Conservation (phyloP, 92 coral and sea anemone genomes). For the Epizoanthus scotinus region DNA sequence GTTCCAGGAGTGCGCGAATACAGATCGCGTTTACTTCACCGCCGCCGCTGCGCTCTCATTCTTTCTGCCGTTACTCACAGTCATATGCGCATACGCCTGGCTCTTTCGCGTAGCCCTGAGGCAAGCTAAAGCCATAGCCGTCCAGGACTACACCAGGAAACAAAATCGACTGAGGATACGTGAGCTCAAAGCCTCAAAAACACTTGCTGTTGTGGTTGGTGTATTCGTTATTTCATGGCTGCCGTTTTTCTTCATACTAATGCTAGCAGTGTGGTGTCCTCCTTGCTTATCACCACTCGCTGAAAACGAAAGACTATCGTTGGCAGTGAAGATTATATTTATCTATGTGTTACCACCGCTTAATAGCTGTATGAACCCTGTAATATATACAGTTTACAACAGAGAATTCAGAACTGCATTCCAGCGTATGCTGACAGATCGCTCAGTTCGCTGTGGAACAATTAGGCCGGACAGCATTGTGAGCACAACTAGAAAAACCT, state of each 20-base stretch:
- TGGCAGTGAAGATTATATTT: constrained; percentile 61
- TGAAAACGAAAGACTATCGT: constrained; percentile 46
- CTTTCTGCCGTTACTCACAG: constrained; percentile 75
- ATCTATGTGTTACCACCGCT: constrained; percentile 75
- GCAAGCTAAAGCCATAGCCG: constrained; percentile 84
- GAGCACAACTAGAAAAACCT: constrained; percentile 4
- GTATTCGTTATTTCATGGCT: constrained; percentile 71
- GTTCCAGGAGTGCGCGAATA: constrained; percentile 58
- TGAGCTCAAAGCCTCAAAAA: constrained; percentile 72
- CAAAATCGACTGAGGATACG: constrained; percentile 28
- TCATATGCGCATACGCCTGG: constrained; percentile 76
- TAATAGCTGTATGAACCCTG: constrained; percentile 88
- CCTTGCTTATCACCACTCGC: constrained; percentile 49
- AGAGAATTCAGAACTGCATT: constrained; percentile 86
- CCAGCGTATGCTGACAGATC: constrained; percentile 55
- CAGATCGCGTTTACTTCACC: constrained; percentile 77
- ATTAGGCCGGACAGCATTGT: not conserved
- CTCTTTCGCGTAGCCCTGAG: constrained; percentile 79
- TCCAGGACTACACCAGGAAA: not conserved
- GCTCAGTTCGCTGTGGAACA: not conserved
- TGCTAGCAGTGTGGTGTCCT: constrained; percentile 46
- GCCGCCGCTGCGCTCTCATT: constrained; percentile 67
- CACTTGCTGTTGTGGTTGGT: constrained; percentile 71
- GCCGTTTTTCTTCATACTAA: constrained; percentile 58
- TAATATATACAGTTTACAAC: constrained; percentile 92